Base-by-base conservation (phyloP, 2,888 invertebrate species). In the Ophion slaviceki region DNA sequence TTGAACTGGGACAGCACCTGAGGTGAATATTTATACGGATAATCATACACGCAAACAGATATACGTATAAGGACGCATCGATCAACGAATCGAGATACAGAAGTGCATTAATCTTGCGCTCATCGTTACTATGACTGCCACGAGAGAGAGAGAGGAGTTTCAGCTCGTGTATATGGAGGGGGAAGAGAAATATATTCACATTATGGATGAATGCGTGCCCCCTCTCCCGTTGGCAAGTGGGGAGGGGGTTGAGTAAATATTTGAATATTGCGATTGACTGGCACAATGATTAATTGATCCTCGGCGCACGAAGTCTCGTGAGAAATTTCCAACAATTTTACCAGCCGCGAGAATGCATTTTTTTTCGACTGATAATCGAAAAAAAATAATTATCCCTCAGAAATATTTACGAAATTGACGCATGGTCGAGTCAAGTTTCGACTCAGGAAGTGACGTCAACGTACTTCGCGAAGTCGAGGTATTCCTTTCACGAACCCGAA, bases 81-180 rank as follows among this genome's bases (percentile, higher is more conserved):
- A 92, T 91, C 90, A 89, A 88, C 86, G 88, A 88, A 91, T 91
- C 89, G 90, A 87, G 87, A 86, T 88, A 88, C 88, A 89, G 87
- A 89, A 89, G 90, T 89, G 90, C 92, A 93, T 93, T 92, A 92
- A 93, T 93, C 93, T 93, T 92, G 89, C 90, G 90, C 91, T 82
- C 59, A 71, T 76, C 76, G 67, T 40, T 71, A 75, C 40, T 40
- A 40, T 40, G 75, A 64, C 72, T 79, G 78, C 78, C 75, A 66
- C 17, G 40, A 77, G 77, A 57, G 66, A 32, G 47, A 57, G 87
- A 82, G 75, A 75, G 80, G 75, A 45, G 20, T 20, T 61, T n/a
- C n/a, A 71, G 24, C 32, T 68, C 57, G 17, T 28, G 88, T 79
- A 68, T 88, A 75, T 85, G 76, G 75, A 71, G 84, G 87, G 88